These are phyloP conservation scores for Hydriomena furcata DNA, from an alignment of 2,888 invertebrate genomes.

Conservation along the genomic window DNA sequence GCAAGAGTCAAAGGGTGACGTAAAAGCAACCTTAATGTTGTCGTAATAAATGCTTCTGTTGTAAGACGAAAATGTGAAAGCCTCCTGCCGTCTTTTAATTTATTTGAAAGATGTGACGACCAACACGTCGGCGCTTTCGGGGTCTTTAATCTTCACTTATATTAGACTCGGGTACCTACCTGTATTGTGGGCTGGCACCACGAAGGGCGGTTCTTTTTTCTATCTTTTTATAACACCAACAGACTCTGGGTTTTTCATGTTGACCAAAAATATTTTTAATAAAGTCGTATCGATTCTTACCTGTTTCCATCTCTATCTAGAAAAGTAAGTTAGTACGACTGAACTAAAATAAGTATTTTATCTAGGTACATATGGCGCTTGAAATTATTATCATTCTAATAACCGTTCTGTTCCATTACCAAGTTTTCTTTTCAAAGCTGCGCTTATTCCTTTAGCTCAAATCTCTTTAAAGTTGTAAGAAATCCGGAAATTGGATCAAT, in stretches of 20 bases:
- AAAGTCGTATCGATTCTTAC: too few relatives aligned
- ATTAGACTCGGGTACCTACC: slow-evolving; percentile 43
- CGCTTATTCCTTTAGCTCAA: slow-evolving; percentile 27
- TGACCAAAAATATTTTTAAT: too few relatives aligned
- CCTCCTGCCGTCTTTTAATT: slow-evolving; percentile 58
- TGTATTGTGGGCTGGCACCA: slow-evolving; percentile 22
- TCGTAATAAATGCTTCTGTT: slow-evolving; percentile 46
- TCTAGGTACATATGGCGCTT: too few relatives aligned
- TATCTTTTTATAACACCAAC: slow-evolving; percentile 11
- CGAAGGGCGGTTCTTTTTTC: slow-evolving; percentile 17
- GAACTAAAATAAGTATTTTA: too few relatives aligned
- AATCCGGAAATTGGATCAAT: slow-evolving; percentile 61
- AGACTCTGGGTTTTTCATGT: too few relatives aligned
- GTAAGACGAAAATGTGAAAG: slow-evolving; percentile 34
- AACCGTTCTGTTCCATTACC: too few relatives aligned
- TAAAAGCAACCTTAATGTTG: slow-evolving; percentile 45
- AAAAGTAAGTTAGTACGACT: too few relatives aligned
- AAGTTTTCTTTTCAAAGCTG: slow-evolving; percentile 28
- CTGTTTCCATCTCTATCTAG: too few relatives aligned
- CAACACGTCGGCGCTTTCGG: slow-evolving; percentile 54
- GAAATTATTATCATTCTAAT: too few relatives aligned
- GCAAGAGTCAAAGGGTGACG: slow-evolving; percentile 36
- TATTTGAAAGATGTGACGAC: slow-evolving; percentile 55
- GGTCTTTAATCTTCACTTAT: slow-evolving; percentile 58
- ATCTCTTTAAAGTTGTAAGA: slow-evolving; percentile 34